Conservation (phyloP, 2,888 invertebrate species). For the Phlogophora meticulosa region DNA sequence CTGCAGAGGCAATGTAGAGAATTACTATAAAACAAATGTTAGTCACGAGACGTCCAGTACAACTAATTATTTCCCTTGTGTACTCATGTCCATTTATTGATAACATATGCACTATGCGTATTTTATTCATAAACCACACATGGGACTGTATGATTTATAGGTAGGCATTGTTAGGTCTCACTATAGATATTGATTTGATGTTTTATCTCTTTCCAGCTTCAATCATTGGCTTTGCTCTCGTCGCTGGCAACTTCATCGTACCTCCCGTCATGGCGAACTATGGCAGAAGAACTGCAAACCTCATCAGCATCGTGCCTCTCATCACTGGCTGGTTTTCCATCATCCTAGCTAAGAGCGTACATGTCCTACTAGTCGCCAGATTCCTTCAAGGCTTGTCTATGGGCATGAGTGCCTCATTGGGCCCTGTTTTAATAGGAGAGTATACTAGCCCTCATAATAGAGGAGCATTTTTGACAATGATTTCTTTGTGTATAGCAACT, state of each 20-base stretch:
- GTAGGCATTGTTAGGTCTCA: background rate
- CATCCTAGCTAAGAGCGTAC: constrained; percentile 74
- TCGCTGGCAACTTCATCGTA: constrained; percentile 74
- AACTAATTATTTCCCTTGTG: constrained; percentile 17
- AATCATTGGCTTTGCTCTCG: constrained; percentile 74
- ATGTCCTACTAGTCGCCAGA: constrained; percentile 73
- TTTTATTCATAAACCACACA: constrained; percentile 16
- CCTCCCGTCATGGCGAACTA: constrained; percentile 85
- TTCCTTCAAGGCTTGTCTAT: constrained; percentile 82
- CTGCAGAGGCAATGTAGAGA: no score
- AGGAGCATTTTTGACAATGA: constrained; percentile 90
- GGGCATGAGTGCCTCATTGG: constrained; percentile 86
- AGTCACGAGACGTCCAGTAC: background rate
- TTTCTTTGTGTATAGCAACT: constrained; percentile 89
- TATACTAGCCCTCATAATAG: constrained; percentile 90
- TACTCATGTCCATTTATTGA: background rate
- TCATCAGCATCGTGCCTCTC: constrained; percentile 83
- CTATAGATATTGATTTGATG: background rate
- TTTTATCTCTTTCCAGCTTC: constrained; percentile 72
- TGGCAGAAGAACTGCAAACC: constrained; percentile 88
- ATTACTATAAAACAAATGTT: constrained; percentile 39
- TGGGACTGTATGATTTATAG: no score
- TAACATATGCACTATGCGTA: background rate
- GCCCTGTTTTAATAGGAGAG: constrained; percentile 88
- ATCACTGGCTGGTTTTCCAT: constrained; percentile 89